Base-by-base conservation (phyloP, 2,888 invertebrate genomes). In the Chymomyza amoena region DNA sequence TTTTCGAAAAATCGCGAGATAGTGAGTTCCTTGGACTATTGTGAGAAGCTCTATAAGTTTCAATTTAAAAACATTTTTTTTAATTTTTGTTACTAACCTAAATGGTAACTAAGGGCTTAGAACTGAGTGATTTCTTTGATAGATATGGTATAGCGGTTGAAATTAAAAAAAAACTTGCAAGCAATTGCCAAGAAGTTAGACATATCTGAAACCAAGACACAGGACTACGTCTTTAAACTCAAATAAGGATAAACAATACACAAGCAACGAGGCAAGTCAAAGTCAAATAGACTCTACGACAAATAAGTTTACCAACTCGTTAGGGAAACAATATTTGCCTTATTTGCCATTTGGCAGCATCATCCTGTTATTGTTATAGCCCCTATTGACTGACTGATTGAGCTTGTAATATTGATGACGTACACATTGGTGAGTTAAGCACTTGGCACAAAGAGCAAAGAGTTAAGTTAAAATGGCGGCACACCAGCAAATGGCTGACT, bases 211-310 rank as follows among this genome's bases (percentile, higher is more conserved):
- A 32, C 6, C 32, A 32, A 9, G 32, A 32, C 3, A 25, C 25
- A 25, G 4, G 4, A 25, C 54, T 6, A 20, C 16, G 9, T 9
- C 15, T 56, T 20, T 56, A 56, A 10, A 18, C 5, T 20, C 56
- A 59, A 25, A 69, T 70, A 69, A 25, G 32, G 16, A 28, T 25
- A 36, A 15, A 36, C 16, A 78, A 75, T 67, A 61, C 70, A 64
- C 25, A 50, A 45, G 45, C 10, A n/a, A n/a, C n/a, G n/a, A n/a
- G n/a, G n/a, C n/a, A 16, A 39, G 9, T 67, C n/a, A 28, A 28
- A 75, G 54, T 61, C 16, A 52, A 61, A 45, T 45, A n/a, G n/a
- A 45, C 10, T 45, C 2, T 13, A 13, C 39, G 1, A 13, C 39
- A 45, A 45, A 45, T 13, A 45, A 45, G 39, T 45, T 45, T 45